Conservation (phyloP, 1,140 invertebrate species). For the Bombus waltoni region DNA sequence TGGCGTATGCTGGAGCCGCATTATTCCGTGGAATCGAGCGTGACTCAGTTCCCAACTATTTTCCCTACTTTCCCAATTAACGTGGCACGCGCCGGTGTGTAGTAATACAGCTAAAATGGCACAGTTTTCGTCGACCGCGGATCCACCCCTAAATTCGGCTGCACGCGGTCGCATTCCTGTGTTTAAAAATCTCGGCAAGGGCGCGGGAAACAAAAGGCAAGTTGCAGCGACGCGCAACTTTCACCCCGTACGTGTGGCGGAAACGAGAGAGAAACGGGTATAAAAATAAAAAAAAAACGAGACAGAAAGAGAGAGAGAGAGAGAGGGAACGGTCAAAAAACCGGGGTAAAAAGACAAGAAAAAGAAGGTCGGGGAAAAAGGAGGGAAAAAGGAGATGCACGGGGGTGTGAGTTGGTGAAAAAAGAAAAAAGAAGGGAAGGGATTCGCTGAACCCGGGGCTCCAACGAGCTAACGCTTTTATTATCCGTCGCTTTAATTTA, state of each 20-base stretch:
- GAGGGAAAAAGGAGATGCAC: not conserved
- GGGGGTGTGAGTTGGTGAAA: constrained; percentile 38
- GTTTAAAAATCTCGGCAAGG: constrained; percentile 44
- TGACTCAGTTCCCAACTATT: constrained; percentile 9
- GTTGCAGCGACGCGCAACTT: constrained; percentile 49
- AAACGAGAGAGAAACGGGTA: constrained; percentile 19
- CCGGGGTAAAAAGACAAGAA: constrained; percentile 31
- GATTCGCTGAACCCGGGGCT: constrained; percentile 57
- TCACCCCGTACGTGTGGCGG: constrained; percentile 27
- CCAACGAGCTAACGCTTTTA: constrained; percentile 76
- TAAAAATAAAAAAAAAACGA: constrained; percentile 37
- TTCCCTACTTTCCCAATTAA: constrained; percentile 46
- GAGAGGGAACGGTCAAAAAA: constrained; percentile 18
- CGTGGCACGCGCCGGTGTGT: not conserved
- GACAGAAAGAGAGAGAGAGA: not conserved
- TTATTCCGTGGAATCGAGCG: constrained; percentile 20
- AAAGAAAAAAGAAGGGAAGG: constrained; percentile 57
- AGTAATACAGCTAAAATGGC: constrained; percentile 22
- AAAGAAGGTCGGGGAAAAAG: constrained; percentile 6
- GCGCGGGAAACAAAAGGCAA: constrained; percentile 48
- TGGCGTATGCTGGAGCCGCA: not conserved
- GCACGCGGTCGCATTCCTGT: constrained; percentile 48
- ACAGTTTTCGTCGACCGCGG: constrained; percentile 39
- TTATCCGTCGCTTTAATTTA: constrained; percentile 82
- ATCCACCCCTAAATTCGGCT: constrained; percentile 27